Conservation (phyloP, 2,888 invertebrate genomes). For the Ypsolopha scabrella region DNA sequence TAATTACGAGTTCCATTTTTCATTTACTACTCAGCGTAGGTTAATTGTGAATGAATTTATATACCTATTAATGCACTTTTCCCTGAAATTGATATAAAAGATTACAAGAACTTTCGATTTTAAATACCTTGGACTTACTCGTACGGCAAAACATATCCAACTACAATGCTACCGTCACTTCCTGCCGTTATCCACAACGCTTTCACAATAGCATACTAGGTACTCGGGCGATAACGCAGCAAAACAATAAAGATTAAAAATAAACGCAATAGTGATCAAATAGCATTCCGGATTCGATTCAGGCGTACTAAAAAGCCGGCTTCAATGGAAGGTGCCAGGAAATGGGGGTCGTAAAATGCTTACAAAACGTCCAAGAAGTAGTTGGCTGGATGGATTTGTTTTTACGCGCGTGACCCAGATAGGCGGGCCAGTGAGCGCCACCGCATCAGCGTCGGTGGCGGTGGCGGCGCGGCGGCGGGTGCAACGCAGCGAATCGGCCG, state of each 20-base stretch:
- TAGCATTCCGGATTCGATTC: not conserved
- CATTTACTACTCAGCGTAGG: not conserved
- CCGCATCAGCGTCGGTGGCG: constrained; percentile 13
- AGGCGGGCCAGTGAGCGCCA: constrained; percentile 21
- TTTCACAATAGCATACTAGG: not conserved
- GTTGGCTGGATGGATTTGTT: constrained; percentile 3
- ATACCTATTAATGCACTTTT: too few relatives aligned
- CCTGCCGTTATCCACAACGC: not conserved
- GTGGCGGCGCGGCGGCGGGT: not conserved
- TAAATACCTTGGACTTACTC: too few relatives aligned
- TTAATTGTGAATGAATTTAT: too few relatives aligned
- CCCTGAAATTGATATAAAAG: too few relatives aligned
- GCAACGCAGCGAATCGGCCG: not conserved
- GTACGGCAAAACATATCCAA: too few relatives aligned
- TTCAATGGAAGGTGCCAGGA: constrained; percentile 17
- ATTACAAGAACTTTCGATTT: too few relatives aligned
- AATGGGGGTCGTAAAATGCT: constrained; percentile 16
- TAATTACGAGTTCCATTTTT: not conserved
- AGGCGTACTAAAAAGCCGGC: not conserved
- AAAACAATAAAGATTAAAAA: not conserved
- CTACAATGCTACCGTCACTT: too few relatives aligned
- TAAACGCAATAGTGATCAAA: not conserved
- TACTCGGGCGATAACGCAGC: not conserved
- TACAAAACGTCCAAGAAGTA: constrained; percentile 9
- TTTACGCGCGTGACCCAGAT: constrained; percentile 38